phyloP scores from a whole-genome alignment of 2,797 vertebrate genomes.

The Girardinus metallicus region DNA sequence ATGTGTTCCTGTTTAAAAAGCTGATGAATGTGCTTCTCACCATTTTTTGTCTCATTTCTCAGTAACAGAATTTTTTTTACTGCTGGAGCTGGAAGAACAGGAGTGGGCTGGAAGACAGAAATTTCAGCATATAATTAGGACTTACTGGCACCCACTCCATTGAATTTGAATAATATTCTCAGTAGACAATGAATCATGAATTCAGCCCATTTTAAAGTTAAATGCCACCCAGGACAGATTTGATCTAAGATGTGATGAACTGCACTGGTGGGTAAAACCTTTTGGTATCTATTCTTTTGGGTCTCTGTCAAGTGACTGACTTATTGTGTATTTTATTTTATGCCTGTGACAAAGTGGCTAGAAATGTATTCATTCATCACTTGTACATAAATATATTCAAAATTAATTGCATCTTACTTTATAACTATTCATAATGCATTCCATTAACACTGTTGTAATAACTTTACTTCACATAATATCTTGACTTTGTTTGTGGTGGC shows the following conservation, averaged over 20 bases:
- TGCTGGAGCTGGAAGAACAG: conserved; percentile 42
- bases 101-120: conserved; percentile 63
- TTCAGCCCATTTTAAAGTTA: conserved; percentile 43
- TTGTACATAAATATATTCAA: neutral
- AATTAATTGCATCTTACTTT: neutral
- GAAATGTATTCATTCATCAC: neutral
- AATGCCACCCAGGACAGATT: conserved; percentile 27
- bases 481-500: neutral
- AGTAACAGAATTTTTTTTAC: conserved; percentile 18
- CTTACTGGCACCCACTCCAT: conserved; percentile 54
- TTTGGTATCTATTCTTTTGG: neutral
- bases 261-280: conserved; percentile 7
- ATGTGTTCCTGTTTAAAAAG: conserved; percentile 17
- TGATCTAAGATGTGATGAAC: conserved; percentile 18
- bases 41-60: conserved; percentile 18
- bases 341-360: neutral
- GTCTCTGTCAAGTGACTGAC: neutral
- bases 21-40: conserved; percentile 15
- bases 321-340: neutral
- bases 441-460: neutral
- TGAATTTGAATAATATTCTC: conserved; percentile 61
- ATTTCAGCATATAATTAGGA: conserved; percentile 63
- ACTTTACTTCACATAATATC: neutral
- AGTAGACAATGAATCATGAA: conserved; percentile 58
- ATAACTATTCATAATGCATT: neutral